These are phyloP conservation scores for Zaprionus ghesquierei DNA, from an alignment of 1,140 invertebrate species.

Conservation along the genomic window DNA sequence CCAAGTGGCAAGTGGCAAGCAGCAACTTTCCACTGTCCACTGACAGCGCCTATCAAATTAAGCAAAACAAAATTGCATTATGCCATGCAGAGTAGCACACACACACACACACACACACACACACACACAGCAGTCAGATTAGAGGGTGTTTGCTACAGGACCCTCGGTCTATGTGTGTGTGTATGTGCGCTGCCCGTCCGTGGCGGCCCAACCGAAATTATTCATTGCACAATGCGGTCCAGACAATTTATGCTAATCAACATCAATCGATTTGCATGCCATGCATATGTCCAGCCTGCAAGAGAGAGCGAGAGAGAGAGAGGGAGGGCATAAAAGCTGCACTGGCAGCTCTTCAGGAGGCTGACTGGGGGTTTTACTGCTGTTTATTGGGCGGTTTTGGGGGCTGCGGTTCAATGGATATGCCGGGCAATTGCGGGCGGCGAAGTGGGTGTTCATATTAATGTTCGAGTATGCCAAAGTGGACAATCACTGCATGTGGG, in stretches of 20 bases:
- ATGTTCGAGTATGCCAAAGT: conserved; percentile 51
- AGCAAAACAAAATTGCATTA: conserved; percentile 80
- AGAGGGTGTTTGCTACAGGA: not conserved
- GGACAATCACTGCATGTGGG: conserved; percentile 74
- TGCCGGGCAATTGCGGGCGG: not conserved
- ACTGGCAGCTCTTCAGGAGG: not conserved
- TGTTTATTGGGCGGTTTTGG: conserved; percentile 74
- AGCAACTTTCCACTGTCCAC: conserved; percentile 41
- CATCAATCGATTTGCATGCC: conserved; percentile 81
- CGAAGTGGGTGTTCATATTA: conserved; percentile 27
- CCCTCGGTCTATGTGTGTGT: conserved; percentile 25
- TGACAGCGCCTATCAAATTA: conserved; percentile 80
- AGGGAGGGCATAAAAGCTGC: conserved; percentile 54
- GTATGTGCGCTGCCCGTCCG: conserved; percentile 1
- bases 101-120: conserved; percentile 6
- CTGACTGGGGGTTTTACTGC: conserved; percentile 24
- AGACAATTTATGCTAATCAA: conserved; percentile 82
- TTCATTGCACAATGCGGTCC: conserved; percentile 81
- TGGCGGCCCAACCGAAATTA: conserved; percentile 69
- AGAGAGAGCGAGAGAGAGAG: not conserved
- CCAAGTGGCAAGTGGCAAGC: not conserved
- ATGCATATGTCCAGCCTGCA: conserved; percentile 28
- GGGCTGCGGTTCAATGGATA: conserved; percentile 53
- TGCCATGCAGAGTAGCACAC: conserved; percentile 53
- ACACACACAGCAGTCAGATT: not conserved